Conservation (phyloP, 2,113 vertebrate species). For the Channa maculata region DNA sequence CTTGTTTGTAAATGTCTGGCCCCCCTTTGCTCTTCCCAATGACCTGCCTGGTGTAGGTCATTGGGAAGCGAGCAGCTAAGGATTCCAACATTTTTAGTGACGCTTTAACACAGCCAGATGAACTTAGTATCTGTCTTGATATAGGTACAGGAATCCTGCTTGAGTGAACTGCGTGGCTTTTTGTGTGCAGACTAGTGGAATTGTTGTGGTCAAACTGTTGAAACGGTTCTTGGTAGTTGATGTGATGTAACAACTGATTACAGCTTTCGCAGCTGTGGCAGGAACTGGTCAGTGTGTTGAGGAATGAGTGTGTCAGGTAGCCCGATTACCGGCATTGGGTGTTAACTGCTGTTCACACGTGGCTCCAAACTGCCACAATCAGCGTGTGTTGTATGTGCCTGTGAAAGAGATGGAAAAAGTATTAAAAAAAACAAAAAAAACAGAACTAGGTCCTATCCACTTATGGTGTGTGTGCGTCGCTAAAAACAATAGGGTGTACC, state of each 20-base stretch:
- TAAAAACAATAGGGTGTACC: not conserved
- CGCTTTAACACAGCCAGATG: slow-evolving; percentile 3
- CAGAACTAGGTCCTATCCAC: not conserved
- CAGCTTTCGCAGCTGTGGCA: slow-evolving; percentile 15
- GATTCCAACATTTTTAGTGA: not conserved
- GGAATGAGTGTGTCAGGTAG: slow-evolving; percentile 4
- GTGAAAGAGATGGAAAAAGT: slow-evolving; percentile 1
- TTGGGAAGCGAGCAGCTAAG: not conserved
- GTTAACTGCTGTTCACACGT: slow-evolving; percentile 42
- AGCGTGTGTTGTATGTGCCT: slow-evolving; percentile 15
- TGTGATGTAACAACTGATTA: slow-evolving; percentile 33
- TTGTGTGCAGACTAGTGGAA: not conserved
- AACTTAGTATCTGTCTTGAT: slow-evolving; percentile 1
- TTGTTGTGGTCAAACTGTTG: slow-evolving; percentile 39
- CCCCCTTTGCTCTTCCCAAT: too few relatives aligned
- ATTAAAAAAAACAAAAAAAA: not conserved
- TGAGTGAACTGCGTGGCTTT: slow-evolving; percentile 14
- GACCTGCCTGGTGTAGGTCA: not conserved
- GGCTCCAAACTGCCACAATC: slow-evolving; percentile 47
- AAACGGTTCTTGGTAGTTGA: slow-evolving; percentile 8
- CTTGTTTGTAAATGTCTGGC: not conserved
- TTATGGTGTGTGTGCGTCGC: not conserved
- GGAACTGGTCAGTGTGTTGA: slow-evolving; percentile 25
- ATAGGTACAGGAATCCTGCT: not conserved
- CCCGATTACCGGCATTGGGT: slow-evolving; percentile 8